Conservation (phyloP, 1,140 invertebrate genomes). For the Diorhabda elongata region DNA sequence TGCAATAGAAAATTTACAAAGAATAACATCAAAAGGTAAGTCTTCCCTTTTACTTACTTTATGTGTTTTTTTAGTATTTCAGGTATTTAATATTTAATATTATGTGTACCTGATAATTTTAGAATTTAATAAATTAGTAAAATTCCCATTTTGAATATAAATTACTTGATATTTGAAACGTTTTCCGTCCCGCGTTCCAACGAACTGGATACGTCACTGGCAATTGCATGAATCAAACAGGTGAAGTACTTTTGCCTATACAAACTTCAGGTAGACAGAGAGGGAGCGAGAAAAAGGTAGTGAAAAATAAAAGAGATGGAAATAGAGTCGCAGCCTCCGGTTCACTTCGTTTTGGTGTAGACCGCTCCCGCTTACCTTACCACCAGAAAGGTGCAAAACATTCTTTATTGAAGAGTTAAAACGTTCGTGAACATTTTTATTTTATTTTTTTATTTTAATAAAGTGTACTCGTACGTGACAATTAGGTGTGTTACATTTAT, state of each 20-base stretch:
- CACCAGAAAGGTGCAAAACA: background rate
- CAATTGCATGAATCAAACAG: constrained; percentile 3
- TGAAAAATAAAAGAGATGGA: background rate
- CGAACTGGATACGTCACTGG: background rate
- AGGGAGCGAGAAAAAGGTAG: background rate
- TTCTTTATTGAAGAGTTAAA: background rate
- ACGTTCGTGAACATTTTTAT: too few species aligned
- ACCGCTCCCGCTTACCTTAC: background rate
- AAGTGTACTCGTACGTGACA: background rate
- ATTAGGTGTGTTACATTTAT: background rate
- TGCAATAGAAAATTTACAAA: too few species aligned
- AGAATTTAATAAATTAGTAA: too few species aligned
- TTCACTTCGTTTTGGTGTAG: background rate
- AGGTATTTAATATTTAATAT: too few species aligned
- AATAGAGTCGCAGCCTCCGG: constrained; percentile 5
- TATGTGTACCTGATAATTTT: too few species aligned
- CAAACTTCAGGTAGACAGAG: background rate
- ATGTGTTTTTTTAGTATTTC: too few species aligned
- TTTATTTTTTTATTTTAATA: background rate
- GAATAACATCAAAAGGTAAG: too few species aligned
- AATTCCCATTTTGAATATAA: too few species aligned
- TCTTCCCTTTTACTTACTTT: too few species aligned
- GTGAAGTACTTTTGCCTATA: constrained; percentile 10
- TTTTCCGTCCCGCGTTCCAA: background rate
- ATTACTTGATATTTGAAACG: too few species aligned